Evolutionary conservation across 2,797 vertebrate genomes (phyloP).

Genomic region (Discoglossus pictus): DNA sequence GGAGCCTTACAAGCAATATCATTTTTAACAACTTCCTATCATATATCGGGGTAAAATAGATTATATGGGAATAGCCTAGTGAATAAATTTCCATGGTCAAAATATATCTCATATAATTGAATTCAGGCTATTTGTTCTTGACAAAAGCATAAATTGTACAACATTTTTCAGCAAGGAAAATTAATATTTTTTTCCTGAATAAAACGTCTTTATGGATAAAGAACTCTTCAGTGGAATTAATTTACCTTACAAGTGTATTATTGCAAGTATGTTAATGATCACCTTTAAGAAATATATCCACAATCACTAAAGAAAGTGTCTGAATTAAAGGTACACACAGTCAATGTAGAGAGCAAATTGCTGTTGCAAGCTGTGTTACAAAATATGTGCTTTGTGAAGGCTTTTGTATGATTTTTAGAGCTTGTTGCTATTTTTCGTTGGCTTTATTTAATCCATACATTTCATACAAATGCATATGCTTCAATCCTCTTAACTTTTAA

Average conservation of each 20-base stretch:
- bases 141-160: conserved; percentile 46
- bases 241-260: conserved; percentile 6
- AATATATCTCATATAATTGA: conserved; percentile 50
- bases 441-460: too few relatives aligned
- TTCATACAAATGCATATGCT: too few relatives aligned
- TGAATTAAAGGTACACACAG: too few relatives aligned
- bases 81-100: conserved; percentile 43
- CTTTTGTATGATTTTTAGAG: too few relatives aligned
- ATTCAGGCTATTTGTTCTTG: conserved; percentile 46
- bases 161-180: conserved; percentile 36
- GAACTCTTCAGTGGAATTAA: conserved; percentile 12
- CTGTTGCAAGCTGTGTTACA: too few relatives aligned
- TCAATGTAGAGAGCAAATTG: too few relatives aligned
- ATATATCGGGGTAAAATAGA: conserved; percentile 46
- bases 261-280: too few relatives aligned
- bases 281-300: too few relatives aligned
- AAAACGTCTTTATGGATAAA: conserved; percentile 39
- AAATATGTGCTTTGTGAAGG: too few relatives aligned
- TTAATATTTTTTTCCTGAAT: conserved; percentile 46
- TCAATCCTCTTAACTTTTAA: too few relatives aligned
- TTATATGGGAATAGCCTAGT: conserved; percentile 42
- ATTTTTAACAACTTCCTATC: conserved; percentile 50
- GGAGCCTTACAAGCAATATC: conserved; percentile 48
- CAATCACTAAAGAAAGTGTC: too few relatives aligned
- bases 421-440: too few relatives aligned